Evolutionary conservation across 2,888 invertebrate genomes (phyloP), one percentile per base, ranked within the genome.

Genomic region (Beris morrisii): DNA sequence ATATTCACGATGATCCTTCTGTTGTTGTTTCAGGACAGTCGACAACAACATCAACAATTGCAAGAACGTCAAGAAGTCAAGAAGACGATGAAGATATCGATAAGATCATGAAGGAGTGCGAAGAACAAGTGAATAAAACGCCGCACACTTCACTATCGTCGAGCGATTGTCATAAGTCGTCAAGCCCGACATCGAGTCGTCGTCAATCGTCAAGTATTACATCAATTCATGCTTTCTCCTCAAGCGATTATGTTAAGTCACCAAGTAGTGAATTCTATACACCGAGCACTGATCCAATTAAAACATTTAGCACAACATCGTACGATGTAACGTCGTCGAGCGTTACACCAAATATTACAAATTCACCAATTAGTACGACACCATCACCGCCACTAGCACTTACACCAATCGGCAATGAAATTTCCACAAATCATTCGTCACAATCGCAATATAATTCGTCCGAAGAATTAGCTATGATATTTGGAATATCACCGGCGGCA

Each of bases 371-470:
- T 54, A 68, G 70, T 67, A 63, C 70, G 71, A 71, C 77, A 65
- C 76, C 76, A 9, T 75, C 77, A 66, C 76, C 79, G 66, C 77
- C 79, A 32, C 70, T 77, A 30, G 75, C 76, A 70, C 69, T 76
- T 68, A 78, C 77, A 22, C 76, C 75, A 53, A 73, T 76, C 67
- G 74, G 72, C 32, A 76, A 70, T 32, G 52, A 61, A 61, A 43
- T 22, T 52, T 38, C 31, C 22, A 50, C 50, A 7, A 38, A 52
- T 2, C 13, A 31, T 38, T 75, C 75, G 11, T 77, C 77, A 52
- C 76, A 78, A 77, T 85, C 86, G 66, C 86, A 86, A 75, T 87
- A 87, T 74, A 87, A 87, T 76, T 87, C 87, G 11, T 85, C 86
- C 57, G 87, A 87, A 74, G 87, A 87, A 75, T 78, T 87, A 71